Evolutionary conservation across 2,113 vertebrate species (phyloP).

Genomic region (Campylomormyrus numenius): DNA sequence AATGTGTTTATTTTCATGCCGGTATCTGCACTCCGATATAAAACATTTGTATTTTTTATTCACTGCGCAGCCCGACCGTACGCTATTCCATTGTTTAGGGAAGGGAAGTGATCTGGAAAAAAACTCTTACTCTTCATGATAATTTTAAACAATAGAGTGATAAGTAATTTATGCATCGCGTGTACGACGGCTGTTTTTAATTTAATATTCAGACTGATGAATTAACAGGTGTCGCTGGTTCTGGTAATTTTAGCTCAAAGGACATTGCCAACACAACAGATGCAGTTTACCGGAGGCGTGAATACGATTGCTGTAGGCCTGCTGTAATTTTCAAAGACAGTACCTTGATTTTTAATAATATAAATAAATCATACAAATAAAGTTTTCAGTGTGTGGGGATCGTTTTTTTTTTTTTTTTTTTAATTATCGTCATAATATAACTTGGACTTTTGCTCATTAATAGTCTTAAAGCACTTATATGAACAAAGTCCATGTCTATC

Average conservation of each 20-base stretch:
- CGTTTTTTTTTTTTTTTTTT: not conserved
- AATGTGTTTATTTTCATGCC: not conserved
- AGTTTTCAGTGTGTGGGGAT: not conserved
- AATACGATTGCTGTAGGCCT: not conserved
- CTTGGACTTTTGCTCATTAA: not conserved
- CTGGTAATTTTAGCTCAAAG: not conserved
- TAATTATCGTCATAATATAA: not conserved
- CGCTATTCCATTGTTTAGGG: not conserved
- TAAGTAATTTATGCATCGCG: not conserved
- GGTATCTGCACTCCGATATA: not conserved
- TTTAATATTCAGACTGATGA: not conserved
- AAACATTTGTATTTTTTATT: not conserved
- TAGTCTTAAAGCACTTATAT: not conserved
- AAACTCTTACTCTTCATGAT: not conserved
- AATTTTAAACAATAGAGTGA: not conserved
- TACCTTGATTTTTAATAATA: not conserved
- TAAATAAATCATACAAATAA: not conserved
- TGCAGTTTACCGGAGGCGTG: not conserved
- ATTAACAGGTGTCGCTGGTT: not conserved
- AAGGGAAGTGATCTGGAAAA: not conserved
- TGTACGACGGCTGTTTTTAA: not conserved
- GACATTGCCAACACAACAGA: not conserved
- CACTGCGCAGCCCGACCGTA: not conserved
- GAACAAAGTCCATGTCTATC: slow-evolving; percentile 40
- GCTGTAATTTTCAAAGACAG: not conserved